Percentiles rank a stretch among this genome's conserved stretches.
Evolutionary conservation across 2,888 invertebrate species (phyloP).

Genomic region (Euplagia quadripunctaria): DNA sequence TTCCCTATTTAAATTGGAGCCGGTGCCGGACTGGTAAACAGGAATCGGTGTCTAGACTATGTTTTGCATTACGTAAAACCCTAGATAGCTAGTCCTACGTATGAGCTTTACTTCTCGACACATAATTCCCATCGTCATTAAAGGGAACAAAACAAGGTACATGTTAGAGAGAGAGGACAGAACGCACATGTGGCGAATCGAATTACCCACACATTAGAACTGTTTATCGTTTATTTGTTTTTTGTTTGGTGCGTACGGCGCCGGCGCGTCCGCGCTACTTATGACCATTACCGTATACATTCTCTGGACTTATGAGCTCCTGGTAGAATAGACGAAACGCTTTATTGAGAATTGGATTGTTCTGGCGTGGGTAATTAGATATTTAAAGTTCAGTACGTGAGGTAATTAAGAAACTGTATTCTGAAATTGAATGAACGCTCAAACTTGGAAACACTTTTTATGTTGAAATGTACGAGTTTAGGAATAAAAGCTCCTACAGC

Average conservation of each 20-base stretch:
- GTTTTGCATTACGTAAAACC: background rate
- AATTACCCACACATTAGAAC: slow-evolving; percentile 59
- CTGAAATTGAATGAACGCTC: background rate
- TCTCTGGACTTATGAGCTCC: slow-evolving; percentile 38
- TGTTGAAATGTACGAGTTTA: too few species aligned
- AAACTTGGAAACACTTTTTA: too few species aligned
- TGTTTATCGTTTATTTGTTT: slow-evolving; percentile 56
- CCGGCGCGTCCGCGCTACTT: slow-evolving; percentile 45
- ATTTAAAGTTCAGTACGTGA: slow-evolving; percentile 14
- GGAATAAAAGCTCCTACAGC: too few species aligned
- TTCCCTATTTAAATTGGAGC: background rate
- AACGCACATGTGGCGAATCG: slow-evolving; percentile 58
- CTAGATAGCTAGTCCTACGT: background rate
- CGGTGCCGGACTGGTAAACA: background rate
- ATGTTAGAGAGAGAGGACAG: slow-evolving; percentile 34
- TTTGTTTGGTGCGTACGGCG: slow-evolving; percentile 38
- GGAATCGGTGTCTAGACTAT: background rate
- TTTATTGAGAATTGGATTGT: slow-evolving; percentile 14
- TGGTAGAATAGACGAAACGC: slow-evolving; percentile 30
- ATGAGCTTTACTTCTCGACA: slow-evolving; percentile 33
- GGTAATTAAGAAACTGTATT: slow-evolving; percentile 6
- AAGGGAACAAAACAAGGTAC: slow-evolving; percentile 44
- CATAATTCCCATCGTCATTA: slow-evolving; percentile 48
- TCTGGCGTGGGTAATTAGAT: slow-evolving; percentile 8
- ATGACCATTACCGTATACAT: slow-evolving; percentile 43